Conservation (phyloP, 1,140 invertebrate species). For the Drosophila melanica region DNA sequence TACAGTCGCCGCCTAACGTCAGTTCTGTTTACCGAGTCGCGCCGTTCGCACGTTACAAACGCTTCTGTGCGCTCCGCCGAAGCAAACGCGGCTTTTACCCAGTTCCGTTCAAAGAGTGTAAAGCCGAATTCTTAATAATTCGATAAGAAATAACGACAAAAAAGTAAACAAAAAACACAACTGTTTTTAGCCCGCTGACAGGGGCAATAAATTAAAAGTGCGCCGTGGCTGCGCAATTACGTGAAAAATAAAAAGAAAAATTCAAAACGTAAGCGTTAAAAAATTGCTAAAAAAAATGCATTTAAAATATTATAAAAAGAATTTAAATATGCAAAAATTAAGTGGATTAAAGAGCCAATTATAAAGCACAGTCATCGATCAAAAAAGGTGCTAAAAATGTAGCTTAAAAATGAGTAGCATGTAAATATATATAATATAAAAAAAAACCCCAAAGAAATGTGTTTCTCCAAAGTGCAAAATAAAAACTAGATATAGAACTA, state of each 20-base stretch:
- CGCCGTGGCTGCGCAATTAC: not conserved
- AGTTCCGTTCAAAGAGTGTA: conserved; percentile 15
- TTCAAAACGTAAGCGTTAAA: conserved; percentile 62
- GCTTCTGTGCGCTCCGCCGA: not conserved
- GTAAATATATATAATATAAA: not conserved
- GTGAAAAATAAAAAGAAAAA: conserved; percentile 5
- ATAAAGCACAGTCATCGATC: conserved; percentile 3
- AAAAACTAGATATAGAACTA: conserved; percentile 3
- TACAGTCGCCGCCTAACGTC: conserved; percentile 22
- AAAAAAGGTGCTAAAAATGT: conserved; percentile 53
- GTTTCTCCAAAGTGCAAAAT: conserved; percentile 20
- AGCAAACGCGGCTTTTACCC: conserved; percentile 23
- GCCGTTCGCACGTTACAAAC: conserved; percentile 29
- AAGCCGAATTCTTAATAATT: conserved; percentile 12
- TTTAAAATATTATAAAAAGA: too few relatives aligned
- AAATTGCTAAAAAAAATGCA: not conserved
- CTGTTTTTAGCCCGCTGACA: conserved; percentile 53
- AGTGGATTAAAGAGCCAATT: conserved; percentile 30
- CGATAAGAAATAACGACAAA: conserved; percentile 27
- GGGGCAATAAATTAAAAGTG: conserved; percentile 42
- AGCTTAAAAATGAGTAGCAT: conserved; percentile 13
- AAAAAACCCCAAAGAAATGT: not conserved
- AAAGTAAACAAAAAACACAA: conserved; percentile 8
- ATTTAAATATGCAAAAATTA: not conserved
- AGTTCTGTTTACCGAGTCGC: conserved; percentile 33